phyloP scores from a whole-genome alignment of 2,113 vertebrate species.

The Podiceps cristatus region DNA sequence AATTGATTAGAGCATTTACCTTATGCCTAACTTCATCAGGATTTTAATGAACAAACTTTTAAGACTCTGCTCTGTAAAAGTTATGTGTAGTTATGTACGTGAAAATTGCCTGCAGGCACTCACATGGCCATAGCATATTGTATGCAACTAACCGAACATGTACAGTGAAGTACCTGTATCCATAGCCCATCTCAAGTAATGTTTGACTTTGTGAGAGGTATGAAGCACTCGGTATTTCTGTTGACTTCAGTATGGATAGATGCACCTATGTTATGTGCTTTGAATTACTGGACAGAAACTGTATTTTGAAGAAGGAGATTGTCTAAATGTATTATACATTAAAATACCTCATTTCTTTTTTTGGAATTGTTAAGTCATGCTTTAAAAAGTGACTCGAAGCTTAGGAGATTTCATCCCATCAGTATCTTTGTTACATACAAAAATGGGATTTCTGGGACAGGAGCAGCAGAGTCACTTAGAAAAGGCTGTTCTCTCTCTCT shows the following conservation, averaged over 20 bases:
- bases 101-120: neutral
- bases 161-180: neutral
- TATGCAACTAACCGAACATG: neutral
- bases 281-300: neutral
- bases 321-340: neutral
- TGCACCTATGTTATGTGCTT: neutral
- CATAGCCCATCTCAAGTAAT: neutral
- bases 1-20: neutral
- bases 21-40: neutral
- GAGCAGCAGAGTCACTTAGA: neutral
- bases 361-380: neutral
- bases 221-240: neutral
- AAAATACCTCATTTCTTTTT: neutral
- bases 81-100: neutral
- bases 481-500: neutral
- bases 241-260: neutral
- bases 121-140: rapidly evolving
- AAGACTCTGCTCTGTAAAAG: neutral
- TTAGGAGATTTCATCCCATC: neutral
- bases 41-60: neutral
- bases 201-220: neutral
- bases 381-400: neutral
- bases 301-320: neutral
- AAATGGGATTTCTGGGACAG: neutral
- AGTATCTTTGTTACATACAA: neutral